Percentiles rank a stretch among this genome's conserved stretches.
phyloP scores from a whole-genome alignment of 2,113 vertebrate genomes.

The Megatriorchis doriae region DNA sequence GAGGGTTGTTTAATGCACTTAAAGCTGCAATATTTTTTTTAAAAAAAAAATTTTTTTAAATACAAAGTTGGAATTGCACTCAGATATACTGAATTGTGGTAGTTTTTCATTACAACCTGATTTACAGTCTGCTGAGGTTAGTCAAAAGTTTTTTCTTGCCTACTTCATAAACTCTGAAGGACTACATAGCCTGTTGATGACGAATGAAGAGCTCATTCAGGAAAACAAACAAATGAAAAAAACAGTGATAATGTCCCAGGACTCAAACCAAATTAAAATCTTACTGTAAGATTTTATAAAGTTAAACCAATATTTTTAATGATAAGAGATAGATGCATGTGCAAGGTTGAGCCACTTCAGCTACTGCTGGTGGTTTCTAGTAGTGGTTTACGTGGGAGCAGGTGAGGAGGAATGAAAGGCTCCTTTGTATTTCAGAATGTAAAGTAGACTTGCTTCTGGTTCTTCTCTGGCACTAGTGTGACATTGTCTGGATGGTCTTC shows the following conservation, averaged over 20 bases:
- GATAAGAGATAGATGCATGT: neutral
- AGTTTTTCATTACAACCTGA: neutral
- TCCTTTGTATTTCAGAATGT: neutral
- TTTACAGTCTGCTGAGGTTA: neutral
- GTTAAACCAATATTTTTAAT: neutral
- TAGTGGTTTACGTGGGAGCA: neutral
- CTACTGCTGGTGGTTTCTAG: neutral
- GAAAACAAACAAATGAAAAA: neutral
- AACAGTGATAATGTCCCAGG: neutral
- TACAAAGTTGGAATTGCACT: neutral
- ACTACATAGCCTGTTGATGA: neutral
- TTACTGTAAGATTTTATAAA: neutral
- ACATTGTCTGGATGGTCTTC: neutral
- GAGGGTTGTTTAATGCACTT: neutral
- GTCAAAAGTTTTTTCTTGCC: neutral
- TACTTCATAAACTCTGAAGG: neutral
- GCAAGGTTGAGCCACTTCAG: neutral
- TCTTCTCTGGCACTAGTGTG: slow-evolving; percentile 1
- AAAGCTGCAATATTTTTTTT: neutral
- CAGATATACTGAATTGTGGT: neutral
- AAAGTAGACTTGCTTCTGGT: slow-evolving; percentile 30
- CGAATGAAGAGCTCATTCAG: neutral
- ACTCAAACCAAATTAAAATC: neutral
- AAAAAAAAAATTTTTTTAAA: neutral
- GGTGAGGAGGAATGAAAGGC: neutral